These are phyloP conservation scores for Mythimna albipuncta DNA, from an alignment of 2,888 invertebrate genomes.

Conservation along the genomic window DNA sequence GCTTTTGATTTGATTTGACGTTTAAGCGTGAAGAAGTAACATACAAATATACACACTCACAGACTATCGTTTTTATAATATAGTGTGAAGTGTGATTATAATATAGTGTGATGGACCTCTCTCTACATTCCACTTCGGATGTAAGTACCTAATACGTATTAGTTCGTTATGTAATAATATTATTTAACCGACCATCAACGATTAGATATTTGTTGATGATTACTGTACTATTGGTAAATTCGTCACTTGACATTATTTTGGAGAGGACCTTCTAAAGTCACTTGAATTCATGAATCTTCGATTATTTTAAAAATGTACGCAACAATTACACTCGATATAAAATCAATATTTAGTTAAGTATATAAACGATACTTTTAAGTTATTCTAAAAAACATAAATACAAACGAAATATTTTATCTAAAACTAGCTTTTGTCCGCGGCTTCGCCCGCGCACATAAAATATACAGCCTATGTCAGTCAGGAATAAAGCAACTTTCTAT, in stretches of 20 bases:
- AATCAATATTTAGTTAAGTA: background rate
- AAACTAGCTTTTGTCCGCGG: too few species aligned
- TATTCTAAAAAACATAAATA: background rate
- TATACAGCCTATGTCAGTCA: too few species aligned
- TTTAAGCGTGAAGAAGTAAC: too few species aligned
- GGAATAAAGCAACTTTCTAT: too few species aligned
- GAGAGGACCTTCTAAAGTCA: constrained; percentile 9
- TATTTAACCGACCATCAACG: background rate
- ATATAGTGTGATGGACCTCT: background rate
- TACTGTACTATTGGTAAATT: constrained; percentile 1
- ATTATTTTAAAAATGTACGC: background rate
- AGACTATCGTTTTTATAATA: too few species aligned
- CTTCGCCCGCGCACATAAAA: too few species aligned
- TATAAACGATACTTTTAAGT: background rate
- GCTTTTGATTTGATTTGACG: too few species aligned
- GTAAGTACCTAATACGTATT: background rate
- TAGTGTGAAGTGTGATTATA: too few species aligned
- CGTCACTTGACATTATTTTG: constrained; percentile 30
- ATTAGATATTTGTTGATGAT: constrained; percentile 7
- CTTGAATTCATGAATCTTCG: background rate
- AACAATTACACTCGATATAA: too few species aligned
- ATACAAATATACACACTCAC: too few species aligned
- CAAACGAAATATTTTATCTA: background rate
- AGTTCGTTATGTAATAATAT: background rate
- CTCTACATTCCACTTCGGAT: background rate